These are phyloP conservation scores for Amphimedon queenslandica DNA, from an alignment of 37 sponge, comb jelly and placozoan species.

Conservation along the genomic window DNA sequence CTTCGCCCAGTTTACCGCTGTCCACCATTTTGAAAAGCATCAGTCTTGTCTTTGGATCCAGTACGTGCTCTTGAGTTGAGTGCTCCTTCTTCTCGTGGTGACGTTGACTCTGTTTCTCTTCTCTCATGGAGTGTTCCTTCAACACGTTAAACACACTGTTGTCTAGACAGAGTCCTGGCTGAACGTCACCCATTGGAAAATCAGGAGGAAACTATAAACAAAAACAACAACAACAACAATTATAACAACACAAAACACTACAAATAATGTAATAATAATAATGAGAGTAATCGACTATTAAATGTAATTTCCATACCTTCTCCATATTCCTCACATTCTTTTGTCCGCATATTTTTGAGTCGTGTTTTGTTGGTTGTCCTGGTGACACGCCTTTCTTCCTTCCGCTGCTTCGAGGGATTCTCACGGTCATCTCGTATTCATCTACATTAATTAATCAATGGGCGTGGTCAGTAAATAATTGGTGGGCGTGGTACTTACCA, in stretches of 20 bases:
- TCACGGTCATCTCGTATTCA: slow-evolving; percentile 11
- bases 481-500: background rate
- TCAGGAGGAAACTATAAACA: slow-evolving; percentile 60
- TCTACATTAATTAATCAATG: slow-evolving; percentile 7
- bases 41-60: slow-evolving; percentile 86
- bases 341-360: slow-evolving; percentile 73
- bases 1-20: slow-evolving; percentile 62
- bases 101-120: slow-evolving; percentile 60
- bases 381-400: slow-evolving; percentile 30
- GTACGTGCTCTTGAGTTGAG: slow-evolving; percentile 81
- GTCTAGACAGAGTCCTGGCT: slow-evolving; percentile 64
- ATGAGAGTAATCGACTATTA: background rate
- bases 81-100: slow-evolving; percentile 90
- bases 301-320: slow-evolving; percentile 17
- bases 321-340: slow-evolving; percentile 77
- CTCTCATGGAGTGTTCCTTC: slow-evolving; percentile 68
- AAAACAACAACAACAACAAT: background rate
- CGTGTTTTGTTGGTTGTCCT: slow-evolving; percentile 83
- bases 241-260: background rate
- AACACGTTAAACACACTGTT: slow-evolving; percentile 81
- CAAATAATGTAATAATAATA: background rate
- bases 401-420: slow-evolving; percentile 12
- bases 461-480: slow-evolving; percentile 12
- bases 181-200: slow-evolving; percentile 78
- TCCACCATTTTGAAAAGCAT: slow-evolving; percentile 91